Conservation (phyloP, 2,888 invertebrate species). For the Andricus curvator region DNA sequence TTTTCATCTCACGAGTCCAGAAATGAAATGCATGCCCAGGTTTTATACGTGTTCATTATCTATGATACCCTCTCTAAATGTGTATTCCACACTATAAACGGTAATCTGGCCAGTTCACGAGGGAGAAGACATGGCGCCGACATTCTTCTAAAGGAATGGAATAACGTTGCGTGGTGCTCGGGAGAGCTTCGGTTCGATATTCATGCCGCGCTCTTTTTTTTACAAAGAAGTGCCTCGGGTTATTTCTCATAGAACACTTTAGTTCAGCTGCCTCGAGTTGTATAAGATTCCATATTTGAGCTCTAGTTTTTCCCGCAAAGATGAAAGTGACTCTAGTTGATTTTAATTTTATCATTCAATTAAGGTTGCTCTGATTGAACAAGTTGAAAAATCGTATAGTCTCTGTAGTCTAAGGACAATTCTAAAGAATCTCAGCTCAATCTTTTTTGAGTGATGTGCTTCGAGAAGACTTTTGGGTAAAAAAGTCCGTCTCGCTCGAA, state of each 20-base stretch:
- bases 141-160: conserved; percentile 47
- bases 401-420: neutral
- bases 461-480: conserved; percentile 12
- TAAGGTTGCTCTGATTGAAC: neutral
- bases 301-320: conserved; percentile 2
- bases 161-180: conserved; percentile 26
- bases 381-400: neutral
- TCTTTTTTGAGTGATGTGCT: conserved; percentile 1
- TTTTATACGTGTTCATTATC: neutral
- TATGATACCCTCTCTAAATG: conserved; percentile 19
- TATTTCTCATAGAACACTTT: conserved; percentile 32
- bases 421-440: neutral
- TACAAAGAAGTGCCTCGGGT: conserved; percentile 24
- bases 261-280: conserved; percentile 20
- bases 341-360: neutral
- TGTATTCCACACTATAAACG: conserved; percentile 45
- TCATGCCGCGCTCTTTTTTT: conserved; percentile 13
- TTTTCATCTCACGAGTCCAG: neutral
- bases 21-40: neutral
- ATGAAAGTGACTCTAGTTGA: neutral
- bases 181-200: conserved; percentile 22
- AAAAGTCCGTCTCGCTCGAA: conserved; percentile 42
- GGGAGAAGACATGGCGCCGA: conserved; percentile 53
- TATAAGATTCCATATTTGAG: conserved; percentile 22
- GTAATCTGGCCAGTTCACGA: conserved; percentile 36